Percentiles rank a stretch among this genome's conserved stretches.
These are phyloP conservation scores for Elmis aenea DNA, from an alignment of 2,888 invertebrate species.

Conservation along the genomic window DNA sequence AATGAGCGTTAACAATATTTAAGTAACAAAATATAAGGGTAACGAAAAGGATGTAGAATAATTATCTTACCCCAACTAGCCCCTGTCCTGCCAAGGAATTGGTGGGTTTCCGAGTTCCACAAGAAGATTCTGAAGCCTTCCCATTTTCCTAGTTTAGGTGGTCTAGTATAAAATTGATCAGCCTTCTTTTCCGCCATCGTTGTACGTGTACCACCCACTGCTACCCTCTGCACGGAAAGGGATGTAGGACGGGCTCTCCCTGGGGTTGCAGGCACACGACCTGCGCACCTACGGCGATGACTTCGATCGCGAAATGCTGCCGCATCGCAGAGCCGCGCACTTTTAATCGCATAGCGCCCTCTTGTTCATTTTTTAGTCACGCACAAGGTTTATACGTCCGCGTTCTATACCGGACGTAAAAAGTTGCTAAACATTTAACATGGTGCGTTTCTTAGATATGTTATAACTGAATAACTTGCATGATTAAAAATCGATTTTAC, in stretches of 20 bases:
- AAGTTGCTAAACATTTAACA: too few relatives aligned
- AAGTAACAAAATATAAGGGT: too few relatives aligned
- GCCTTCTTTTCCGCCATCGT: constrained; percentile 71
- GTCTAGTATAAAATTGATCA: constrained; percentile 71
- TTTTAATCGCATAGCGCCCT: too few relatives aligned
- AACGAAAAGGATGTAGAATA: too few relatives aligned
- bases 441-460: too few relatives aligned
- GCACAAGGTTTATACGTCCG: too few relatives aligned
- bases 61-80: constrained; percentile 94
- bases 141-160: constrained; percentile 79
- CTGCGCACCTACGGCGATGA: constrained; percentile 31
- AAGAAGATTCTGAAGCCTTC: constrained; percentile 79
- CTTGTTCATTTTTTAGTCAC: too few relatives aligned
- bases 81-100: constrained; percentile 87
- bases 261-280: constrained; percentile 33
- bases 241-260: constrained; percentile 30
- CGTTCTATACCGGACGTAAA: too few relatives aligned
- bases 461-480: too few relatives aligned
- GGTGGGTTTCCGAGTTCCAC: constrained; percentile 88
- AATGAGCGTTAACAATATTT: too few relatives aligned
- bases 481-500: too few relatives aligned
- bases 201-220: constrained; percentile 26
- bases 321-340: too few relatives aligned
- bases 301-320: constrained; percentile 32
- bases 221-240: constrained; percentile 35